phyloP scores from a whole-genome alignment of 2,113 vertebrate genomes.

The Xyrauchen texanus region DNA sequence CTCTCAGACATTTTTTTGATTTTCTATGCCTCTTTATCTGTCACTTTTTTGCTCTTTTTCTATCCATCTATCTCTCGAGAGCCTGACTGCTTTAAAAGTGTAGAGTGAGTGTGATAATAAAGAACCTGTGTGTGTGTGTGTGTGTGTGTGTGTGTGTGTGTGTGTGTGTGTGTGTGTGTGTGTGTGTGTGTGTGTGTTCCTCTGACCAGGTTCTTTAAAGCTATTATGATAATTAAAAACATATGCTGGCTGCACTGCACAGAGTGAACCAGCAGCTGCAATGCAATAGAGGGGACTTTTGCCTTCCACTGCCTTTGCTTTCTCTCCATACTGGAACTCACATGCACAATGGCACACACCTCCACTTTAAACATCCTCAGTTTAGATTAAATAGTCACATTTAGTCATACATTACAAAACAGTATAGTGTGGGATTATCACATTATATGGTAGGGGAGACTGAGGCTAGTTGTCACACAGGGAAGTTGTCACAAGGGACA shows the following conservation, averaged over 20 bases:
- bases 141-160: slow-evolving; percentile 12
- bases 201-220: slow-evolving; percentile 80
- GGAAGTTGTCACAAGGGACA: too few relatives aligned
- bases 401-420: too few relatives aligned
- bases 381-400: too few relatives aligned
- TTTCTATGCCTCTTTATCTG: slow-evolving; percentile 2
- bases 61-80: slow-evolving; percentile 69
- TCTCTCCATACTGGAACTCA: slow-evolving; percentile 60
- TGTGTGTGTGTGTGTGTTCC: slow-evolving; percentile 49
- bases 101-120: slow-evolving; percentile 73
- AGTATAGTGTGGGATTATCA: too few relatives aligned
- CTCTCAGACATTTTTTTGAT: slow-evolving; percentile 72
- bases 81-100: slow-evolving; percentile 34
- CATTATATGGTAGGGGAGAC: too few relatives aligned
- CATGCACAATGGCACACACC: too few relatives aligned
- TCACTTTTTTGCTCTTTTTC: slow-evolving; percentile 21
- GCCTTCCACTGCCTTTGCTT: slow-evolving; percentile 55
- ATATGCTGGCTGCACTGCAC: slow-evolving; percentile 83
- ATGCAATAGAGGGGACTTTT: slow-evolving; percentile 78
- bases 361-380: too few relatives aligned
- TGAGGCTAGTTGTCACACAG: too few relatives aligned
- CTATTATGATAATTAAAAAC: slow-evolving; percentile 92
- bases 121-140: slow-evolving; percentile 63
- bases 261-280: slow-evolving; percentile 83
- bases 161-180: slow-evolving; percentile 55